phyloP scores from a whole-genome alignment of 2,113 vertebrate species.

The Todiramphus saurophagus region DNA sequence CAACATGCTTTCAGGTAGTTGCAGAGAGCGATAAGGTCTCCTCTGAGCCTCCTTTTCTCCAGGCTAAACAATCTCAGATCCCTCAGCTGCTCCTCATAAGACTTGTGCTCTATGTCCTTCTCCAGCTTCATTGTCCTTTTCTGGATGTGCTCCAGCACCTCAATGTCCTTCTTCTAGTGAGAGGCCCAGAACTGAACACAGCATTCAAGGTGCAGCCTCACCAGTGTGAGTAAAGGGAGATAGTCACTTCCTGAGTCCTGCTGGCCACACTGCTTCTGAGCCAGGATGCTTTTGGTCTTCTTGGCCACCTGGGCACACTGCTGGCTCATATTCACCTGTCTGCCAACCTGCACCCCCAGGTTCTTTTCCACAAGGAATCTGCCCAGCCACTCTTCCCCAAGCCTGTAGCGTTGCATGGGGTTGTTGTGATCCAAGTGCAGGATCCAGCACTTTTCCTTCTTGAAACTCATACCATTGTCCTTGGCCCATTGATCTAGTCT shows the following conservation, averaged over 20 bases:
- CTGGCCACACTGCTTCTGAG: neutral
- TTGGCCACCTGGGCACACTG: neutral
- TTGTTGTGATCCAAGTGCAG: neutral
- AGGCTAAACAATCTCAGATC: neutral
- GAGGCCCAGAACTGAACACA: neutral
- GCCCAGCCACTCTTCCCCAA: neutral
- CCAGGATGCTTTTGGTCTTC: neutral
- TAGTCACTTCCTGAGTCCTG: neutral
- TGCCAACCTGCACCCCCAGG: neutral
- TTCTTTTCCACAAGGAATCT: neutral
- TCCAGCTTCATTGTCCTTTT: neutral
- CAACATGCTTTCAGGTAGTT: neutral
- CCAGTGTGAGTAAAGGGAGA: neutral
- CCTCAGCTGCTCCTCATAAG: neutral
- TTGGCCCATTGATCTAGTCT: accelerated
- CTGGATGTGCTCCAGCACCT: neutral
- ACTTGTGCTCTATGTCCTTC: neutral
- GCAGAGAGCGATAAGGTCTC: neutral
- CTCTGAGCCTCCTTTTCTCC: neutral
- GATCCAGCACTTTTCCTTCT: accelerated
- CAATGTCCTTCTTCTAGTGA: neutral
- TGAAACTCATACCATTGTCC: neutral
- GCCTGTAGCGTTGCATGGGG: accelerated
- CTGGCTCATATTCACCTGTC: neutral
- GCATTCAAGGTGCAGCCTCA: neutral